These are phyloP conservation scores for Unio pictorum DNA, from an alignment of 2,888 invertebrate genomes.

Conservation along the genomic window DNA sequence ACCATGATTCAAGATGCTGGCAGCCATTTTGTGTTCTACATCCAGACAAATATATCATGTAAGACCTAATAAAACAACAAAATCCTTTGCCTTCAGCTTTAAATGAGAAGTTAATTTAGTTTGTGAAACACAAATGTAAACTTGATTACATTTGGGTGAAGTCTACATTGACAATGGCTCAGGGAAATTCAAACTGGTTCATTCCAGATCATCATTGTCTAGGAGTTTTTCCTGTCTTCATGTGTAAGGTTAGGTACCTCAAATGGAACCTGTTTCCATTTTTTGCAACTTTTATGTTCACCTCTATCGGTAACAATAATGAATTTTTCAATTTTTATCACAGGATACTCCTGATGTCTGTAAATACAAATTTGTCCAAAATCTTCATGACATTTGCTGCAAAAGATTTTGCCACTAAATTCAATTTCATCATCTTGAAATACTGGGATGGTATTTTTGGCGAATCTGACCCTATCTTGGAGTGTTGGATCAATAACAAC, in stretches of 20 bases:
- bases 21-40: too few species aligned
- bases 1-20: too few species aligned
- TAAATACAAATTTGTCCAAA: slow-evolving; percentile 29
- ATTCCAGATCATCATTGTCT: too few species aligned
- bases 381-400: slow-evolving; percentile 25
- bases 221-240: slow-evolving; percentile 8
- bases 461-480: slow-evolving; percentile 6
- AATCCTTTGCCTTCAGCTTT: too few species aligned
- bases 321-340: slow-evolving; percentile 30
- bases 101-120: too few species aligned
- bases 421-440: slow-evolving; percentile 18
- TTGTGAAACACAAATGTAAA: too few species aligned
- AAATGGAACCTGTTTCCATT: slow-evolving; percentile 41
- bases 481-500: slow-evolving; percentile 39
- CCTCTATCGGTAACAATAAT: slow-evolving; percentile 17
- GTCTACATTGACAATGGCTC: too few species aligned
- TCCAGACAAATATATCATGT: too few species aligned
- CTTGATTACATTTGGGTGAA: too few species aligned
- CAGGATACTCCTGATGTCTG: slow-evolving; percentile 25
- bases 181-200: too few species aligned
- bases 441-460: slow-evolving; percentile 4
- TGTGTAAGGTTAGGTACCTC: slow-evolving; percentile 20
- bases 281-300: slow-evolving; percentile 17
- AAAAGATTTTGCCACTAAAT: slow-evolving; percentile 22
- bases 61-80: too few species aligned